Evolutionary conservation across 2,888 invertebrate species (phyloP).

Genomic region (Dioctria linearis): DNA sequence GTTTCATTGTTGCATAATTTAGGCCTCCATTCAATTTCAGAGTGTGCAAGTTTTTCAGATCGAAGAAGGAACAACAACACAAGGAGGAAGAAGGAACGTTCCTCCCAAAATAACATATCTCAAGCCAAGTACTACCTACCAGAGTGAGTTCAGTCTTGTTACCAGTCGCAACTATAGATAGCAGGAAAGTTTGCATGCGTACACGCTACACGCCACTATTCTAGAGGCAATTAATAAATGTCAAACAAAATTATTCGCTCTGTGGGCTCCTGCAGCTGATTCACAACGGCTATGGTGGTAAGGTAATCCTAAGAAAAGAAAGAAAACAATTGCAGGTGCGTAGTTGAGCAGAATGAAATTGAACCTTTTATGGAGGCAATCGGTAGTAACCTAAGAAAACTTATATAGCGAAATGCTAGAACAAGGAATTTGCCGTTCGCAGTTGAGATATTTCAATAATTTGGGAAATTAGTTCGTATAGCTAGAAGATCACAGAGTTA

Average conservation of each 20-base stretch:
- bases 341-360: slow-evolving; percentile 29
- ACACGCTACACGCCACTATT: slow-evolving; percentile 33
- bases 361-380: slow-evolving; percentile 10
- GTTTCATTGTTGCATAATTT: slow-evolving; percentile 59
- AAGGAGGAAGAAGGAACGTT: neutral
- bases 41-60: neutral
- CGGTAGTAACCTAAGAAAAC: neutral
- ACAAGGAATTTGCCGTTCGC: too few species aligned
- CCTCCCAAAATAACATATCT: neutral
- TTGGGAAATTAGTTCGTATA: too few species aligned
- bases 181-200: slow-evolving; percentile 23
- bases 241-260: slow-evolving; percentile 57
- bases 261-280: slow-evolving; percentile 44
- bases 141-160: neutral
- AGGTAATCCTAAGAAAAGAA: slow-evolving; percentile 6
- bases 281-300: neutral
- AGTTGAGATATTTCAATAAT: too few species aligned
- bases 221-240: slow-evolving; percentile 58
- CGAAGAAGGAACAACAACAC: neutral
- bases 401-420: neutral
- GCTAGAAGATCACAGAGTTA: too few species aligned
- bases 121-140: neutral
- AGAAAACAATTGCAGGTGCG: slow-evolving; percentile 40
- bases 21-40: slow-evolving; percentile 58
- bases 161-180: neutral